These are phyloP conservation scores for Sceloporus tristichus DNA, from an alignment of 2,113 vertebrate genomes.

Conservation along the genomic window DNA sequence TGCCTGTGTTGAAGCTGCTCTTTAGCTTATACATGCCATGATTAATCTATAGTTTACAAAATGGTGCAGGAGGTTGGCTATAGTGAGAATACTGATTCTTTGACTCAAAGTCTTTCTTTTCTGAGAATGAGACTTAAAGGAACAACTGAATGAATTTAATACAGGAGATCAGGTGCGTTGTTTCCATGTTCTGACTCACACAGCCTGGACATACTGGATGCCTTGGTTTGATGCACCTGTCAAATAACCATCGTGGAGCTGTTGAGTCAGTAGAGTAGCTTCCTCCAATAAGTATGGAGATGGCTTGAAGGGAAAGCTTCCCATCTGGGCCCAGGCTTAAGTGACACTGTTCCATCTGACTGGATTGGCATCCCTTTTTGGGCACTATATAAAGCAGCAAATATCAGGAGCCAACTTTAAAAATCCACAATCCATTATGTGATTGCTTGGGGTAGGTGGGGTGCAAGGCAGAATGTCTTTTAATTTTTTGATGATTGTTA, in stretches of 20 bases:
- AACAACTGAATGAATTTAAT: neutral
- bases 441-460: neutral
- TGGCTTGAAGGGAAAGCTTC: neutral
- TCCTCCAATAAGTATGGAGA: neutral
- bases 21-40: neutral
- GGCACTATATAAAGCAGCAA: neutral
- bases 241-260: neutral
- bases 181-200: neutral
- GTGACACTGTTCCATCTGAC: neutral
- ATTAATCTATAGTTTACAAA: neutral
- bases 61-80: neutral
- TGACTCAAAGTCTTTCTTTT: neutral
- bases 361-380: neutral
- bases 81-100: neutral
- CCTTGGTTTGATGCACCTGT: neutral
- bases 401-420: neutral
- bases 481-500: neutral
- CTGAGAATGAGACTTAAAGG: neutral
- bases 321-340: neutral
- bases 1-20: neutral
- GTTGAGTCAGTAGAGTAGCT: neutral
- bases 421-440: neutral
- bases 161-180: neutral
- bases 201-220: neutral
- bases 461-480: neutral